A percentile compares a stretch with the other conserved stretches of the same genome.
Conservation (phyloP, 1,140 invertebrate genomes). For the Lepidurus apus region DNA sequence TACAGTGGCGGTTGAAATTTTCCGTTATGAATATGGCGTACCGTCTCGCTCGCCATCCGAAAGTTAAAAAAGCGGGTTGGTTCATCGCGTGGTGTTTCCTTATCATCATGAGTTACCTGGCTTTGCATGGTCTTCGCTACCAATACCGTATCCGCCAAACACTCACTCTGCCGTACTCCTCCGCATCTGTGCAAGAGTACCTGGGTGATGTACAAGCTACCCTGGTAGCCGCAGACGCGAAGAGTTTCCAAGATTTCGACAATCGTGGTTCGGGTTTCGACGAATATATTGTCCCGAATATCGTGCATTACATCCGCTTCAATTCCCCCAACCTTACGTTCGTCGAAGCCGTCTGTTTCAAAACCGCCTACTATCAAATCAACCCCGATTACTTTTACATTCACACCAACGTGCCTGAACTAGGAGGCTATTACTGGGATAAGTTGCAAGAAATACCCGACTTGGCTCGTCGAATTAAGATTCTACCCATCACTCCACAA, state of each 20-base stretch:
- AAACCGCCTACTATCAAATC: conserved; percentile 26
- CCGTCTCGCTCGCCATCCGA: too few relatives aligned
- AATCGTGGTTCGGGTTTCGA: conserved; percentile 1
- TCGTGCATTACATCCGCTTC: conserved; percentile 33
- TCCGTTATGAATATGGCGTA: too few relatives aligned
- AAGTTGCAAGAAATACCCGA: conserved; percentile 26
- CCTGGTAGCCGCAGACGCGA: neutral
- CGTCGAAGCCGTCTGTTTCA: conserved; percentile 31
- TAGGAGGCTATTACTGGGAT: conserved; percentile 32
- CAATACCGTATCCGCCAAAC: neutral
- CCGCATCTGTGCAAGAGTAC: neutral
- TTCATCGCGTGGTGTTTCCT: too few relatives aligned
- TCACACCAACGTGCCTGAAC: conserved; percentile 29
- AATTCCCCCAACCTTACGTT: conserved; percentile 27
- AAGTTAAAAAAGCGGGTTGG: too few relatives aligned
- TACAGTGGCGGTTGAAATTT: too few relatives aligned
- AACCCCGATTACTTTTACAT: conserved; percentile 33
- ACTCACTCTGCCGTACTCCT: neutral
- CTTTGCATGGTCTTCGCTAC: neutral
- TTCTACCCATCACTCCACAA: conserved; percentile 24
- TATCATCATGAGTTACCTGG: neutral
- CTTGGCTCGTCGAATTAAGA: conserved; percentile 7
- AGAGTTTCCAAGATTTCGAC: neutral
- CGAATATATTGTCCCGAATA: conserved; percentile 32
- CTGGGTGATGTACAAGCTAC: neutral